phyloP scores from a whole-genome alignment of 1,140 invertebrate genomes.

The Babylonia areolata region DNA sequence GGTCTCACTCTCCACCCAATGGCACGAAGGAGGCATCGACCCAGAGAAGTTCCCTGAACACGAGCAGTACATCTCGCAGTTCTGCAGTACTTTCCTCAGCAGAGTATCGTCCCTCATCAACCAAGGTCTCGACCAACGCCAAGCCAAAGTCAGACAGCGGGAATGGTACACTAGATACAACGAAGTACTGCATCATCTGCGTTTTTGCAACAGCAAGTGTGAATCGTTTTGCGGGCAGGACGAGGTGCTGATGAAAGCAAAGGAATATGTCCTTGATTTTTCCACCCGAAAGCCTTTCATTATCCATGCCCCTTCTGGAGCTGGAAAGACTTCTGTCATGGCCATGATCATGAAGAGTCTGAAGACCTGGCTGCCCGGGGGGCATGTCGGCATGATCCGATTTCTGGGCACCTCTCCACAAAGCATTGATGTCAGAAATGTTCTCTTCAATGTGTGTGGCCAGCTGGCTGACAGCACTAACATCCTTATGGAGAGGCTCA shows the following conservation, averaged over 20 bases:
- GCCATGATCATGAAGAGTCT: slow-evolving; percentile 60
- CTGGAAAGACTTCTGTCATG: slow-evolving; percentile 65
- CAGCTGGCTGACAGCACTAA: slow-evolving; percentile 59
- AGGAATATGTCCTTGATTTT: slow-evolving; percentile 53
- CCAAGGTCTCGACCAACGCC: slow-evolving; percentile 44
- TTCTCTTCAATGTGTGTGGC: slow-evolving; percentile 56
- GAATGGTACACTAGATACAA: slow-evolving; percentile 74
- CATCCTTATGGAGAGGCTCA: slow-evolving; percentile 56
- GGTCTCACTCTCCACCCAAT: not conserved
- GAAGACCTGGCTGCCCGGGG: slow-evolving; percentile 51
- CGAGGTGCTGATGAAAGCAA: slow-evolving; percentile 50
- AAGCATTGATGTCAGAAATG: slow-evolving; percentile 54
- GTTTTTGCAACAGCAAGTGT: slow-evolving; percentile 91
- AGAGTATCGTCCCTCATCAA: slow-evolving; percentile 59
- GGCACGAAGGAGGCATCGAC: slow-evolving; percentile 53
- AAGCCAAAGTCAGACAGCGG: slow-evolving; percentile 46
- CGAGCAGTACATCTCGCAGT: slow-evolving; percentile 57
- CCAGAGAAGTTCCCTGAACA: slow-evolving; percentile 52
- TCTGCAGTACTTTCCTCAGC: slow-evolving; percentile 59
- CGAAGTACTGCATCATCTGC: slow-evolving; percentile 95
- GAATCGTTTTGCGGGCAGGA: slow-evolving; percentile 57
- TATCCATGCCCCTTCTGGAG: slow-evolving; percentile 61
- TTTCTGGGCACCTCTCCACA: slow-evolving; percentile 64
- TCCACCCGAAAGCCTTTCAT: slow-evolving; percentile 55
- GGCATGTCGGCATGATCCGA: slow-evolving; percentile 54